Conservation (phyloP, 1,140 invertebrate species). For the Brachionus koreanus region DNA sequence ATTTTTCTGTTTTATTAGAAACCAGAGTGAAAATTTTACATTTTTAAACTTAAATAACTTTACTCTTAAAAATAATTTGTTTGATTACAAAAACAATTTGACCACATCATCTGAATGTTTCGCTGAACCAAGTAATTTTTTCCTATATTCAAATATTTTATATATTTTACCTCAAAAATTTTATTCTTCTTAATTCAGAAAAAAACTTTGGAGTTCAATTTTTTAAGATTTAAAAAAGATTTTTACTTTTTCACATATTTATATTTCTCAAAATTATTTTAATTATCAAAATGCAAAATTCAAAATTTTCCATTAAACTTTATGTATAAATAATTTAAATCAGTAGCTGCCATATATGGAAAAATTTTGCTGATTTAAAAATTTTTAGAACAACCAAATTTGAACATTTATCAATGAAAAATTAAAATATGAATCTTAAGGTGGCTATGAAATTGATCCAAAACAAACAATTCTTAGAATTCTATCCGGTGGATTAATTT, state of each 20-base stretch:
- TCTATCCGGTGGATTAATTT: background rate
- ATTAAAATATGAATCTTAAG: background rate
- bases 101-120: background rate
- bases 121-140: background rate
- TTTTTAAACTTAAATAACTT: background rate
- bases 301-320: too few species aligned
- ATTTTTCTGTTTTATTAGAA: conserved; percentile 6
- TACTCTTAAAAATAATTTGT: background rate
- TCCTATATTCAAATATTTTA: too few species aligned
- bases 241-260: too few species aligned
- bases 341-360: too few species aligned
- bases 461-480: background rate
- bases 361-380: too few species aligned
- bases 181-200: background rate
- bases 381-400: too few species aligned
- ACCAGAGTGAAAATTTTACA: background rate
- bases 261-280: too few species aligned
- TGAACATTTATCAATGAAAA: background rate
- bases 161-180: background rate
- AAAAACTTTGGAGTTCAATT: background rate
- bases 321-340: too few species aligned
- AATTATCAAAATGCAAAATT: too few species aligned
- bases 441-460: background rate
- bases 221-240: too few species aligned
- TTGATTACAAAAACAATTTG: background rate